Evolutionary conservation across 2,888 invertebrate genomes (phyloP).

Genomic region (Tachystola acroxantha): DNA sequence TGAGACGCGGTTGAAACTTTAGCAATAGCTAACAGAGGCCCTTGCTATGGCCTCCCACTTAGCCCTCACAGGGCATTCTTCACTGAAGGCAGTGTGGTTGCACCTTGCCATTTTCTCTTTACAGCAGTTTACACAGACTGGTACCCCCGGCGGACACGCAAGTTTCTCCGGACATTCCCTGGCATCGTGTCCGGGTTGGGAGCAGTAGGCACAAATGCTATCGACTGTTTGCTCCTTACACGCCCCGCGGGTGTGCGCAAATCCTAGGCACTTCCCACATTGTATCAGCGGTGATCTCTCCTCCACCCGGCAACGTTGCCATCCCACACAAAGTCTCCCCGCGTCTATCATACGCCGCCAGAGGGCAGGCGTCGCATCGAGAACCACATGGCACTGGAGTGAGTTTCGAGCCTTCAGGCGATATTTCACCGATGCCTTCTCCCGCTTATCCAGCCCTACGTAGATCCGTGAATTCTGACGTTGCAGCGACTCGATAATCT

Average conservation of each 20-base stretch:
- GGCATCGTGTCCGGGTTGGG: too few species aligned
- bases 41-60: not conserved
- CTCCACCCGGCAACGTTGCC: not conserved
- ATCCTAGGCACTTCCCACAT: not conserved
- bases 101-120: not conserved
- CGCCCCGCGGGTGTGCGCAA: too few species aligned
- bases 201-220: too few species aligned
- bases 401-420: not conserved
- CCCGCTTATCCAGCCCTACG: too few species aligned
- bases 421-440: not conserved
- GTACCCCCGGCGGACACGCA: too few species aligned
- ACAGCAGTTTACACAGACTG: not conserved
- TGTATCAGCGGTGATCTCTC: conserved; percentile 2
- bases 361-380: not conserved
- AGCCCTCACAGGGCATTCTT: not conserved
- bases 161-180: too few species aligned
- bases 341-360: not conserved
- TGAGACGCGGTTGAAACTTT: not conserved
- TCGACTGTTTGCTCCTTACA: too few species aligned
- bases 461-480: not conserved
- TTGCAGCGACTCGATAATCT: not conserved
- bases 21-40: not conserved
- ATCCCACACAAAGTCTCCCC: not conserved
- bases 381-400: not conserved
- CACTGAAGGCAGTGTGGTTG: not conserved